Evolutionary conservation across 2,113 vertebrate species (phyloP).

Genomic region (human (Homo sapiens)): GRCh38 chr3:97117501-97118000

Average conservation of each 20-base stretch:
- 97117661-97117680: background rate
- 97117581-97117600: background rate
- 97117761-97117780: background rate
- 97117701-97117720: background rate
- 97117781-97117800: background rate
- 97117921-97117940: background rate
- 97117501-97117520: background rate
- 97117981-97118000: background rate
- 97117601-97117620: background rate
- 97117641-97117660: background rate
- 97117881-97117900: background rate
- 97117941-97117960: background rate
- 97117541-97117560: background rate
- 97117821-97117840: background rate
- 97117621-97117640: background rate
- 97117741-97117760: background rate
- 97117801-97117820: background rate
- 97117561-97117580: background rate
- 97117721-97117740: background rate
- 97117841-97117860: constrained; percentile 9
- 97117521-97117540: background rate
- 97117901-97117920: background rate
- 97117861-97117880: background rate
- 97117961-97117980: background rate
- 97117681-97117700: background rate